These are phyloP conservation scores for Vanessa atalanta DNA, from an alignment of 1,140 invertebrate genomes.

Conservation along the genomic window DNA sequence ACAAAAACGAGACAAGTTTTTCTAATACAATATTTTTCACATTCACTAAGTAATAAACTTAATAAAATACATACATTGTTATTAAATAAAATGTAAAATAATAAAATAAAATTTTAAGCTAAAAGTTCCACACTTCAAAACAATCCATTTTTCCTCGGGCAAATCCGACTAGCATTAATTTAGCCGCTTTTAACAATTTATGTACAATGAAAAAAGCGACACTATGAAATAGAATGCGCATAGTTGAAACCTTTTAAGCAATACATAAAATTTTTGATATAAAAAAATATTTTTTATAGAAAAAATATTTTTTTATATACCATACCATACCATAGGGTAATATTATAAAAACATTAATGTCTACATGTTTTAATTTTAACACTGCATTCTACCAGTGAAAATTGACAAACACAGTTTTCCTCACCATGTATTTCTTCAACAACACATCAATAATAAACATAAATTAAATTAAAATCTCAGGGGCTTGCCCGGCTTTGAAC, in stretches of 20 bases:
- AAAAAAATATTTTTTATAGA: not conserved
- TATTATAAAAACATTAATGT: not conserved
- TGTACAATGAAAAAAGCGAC: conserved; percentile 1
- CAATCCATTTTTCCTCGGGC: conserved; percentile 17
- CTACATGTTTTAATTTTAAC: too few species aligned
- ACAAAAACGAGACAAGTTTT: not conserved
- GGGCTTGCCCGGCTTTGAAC: too few species aligned
- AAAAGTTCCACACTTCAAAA: conserved; percentile 20
- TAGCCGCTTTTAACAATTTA: conserved; percentile 15
- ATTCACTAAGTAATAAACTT: not conserved
- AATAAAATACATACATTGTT: not conserved
- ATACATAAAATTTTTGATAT: conserved; percentile 9
- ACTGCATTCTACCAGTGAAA: too few species aligned
- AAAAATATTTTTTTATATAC: not conserved
- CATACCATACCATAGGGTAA: too few species aligned
- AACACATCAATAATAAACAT: too few species aligned
- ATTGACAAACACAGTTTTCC: too few species aligned
- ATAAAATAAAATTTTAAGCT: conserved; percentile 11
- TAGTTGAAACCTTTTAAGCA: conserved; percentile 17
- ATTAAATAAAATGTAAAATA: conserved; percentile 3
- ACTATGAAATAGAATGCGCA: conserved; percentile 16
- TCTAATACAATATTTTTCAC: not conserved
- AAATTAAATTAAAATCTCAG: too few species aligned
- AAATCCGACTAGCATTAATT: conserved; percentile 21
- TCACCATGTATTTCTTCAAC: too few species aligned